Base-by-base conservation (phyloP, 2,113 vertebrate species). In the Bostrychus sinensis region DNA sequence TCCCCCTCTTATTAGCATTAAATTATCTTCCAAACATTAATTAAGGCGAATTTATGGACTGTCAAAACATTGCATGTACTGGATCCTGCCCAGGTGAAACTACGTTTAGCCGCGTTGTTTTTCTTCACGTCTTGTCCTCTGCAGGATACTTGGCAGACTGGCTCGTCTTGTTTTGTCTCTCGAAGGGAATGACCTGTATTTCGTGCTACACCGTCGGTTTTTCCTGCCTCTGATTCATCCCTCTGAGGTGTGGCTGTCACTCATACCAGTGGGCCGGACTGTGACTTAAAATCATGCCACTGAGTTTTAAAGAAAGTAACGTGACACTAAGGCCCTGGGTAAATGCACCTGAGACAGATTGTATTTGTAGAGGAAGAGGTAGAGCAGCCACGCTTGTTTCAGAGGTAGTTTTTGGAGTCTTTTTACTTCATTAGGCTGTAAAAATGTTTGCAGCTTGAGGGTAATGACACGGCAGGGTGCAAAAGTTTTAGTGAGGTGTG, bases 141-240 rank as follows among this genome's bases (percentile, higher is more conserved):
- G 50, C 41, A 28, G 59, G 56, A 42, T 64, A 89, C 84, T 72
- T 30, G 74, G 66, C 62, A 45, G 83, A 90, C 91, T 85, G 63
- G 91, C 84, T 86, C 64, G 78, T 89, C 91, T 84, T 70, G 90
- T 92, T 92, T 80, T 78, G 78, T 77, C 30, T 74, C 63, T 58
- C 39, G 22, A 12, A 54, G 25, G 50, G 72, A 66, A 79, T 75
- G 76, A 81, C 79, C 59, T 76, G 83, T 78, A 66, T 87, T 84
- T 88, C 68, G 67, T 39, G 48, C 67, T 68, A 9, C 46, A 62
- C 56, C 45, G 41, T 58, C 80, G 45, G 11, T 45, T 60, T 63
- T 53, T 74, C 76, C 41, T 0, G 43, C 34, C 38, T 38, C 32
- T 43, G 64, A 82, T 68, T 85, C 72, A 55, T 20, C 30, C 69